phyloP scores from a whole-genome alignment of 2,888 invertebrate species.

The Heliothis peltigera region DNA sequence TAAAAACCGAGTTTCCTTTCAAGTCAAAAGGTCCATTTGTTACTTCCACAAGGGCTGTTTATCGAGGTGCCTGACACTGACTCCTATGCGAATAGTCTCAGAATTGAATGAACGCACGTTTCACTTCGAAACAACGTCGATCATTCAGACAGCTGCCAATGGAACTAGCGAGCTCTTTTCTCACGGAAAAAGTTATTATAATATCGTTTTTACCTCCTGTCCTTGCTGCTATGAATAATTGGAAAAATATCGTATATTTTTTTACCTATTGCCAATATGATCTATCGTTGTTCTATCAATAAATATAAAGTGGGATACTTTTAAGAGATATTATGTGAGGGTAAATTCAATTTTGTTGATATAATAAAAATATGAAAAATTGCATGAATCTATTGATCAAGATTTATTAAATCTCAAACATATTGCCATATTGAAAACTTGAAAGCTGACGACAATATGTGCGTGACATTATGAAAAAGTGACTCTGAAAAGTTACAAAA shows the following conservation, averaged over 20 bases:
- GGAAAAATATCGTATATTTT: too few relatives aligned
- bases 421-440: slow-evolving; percentile 21
- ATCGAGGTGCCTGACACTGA: slow-evolving; percentile 63
- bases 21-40: slow-evolving; percentile 68
- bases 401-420: slow-evolving; percentile 34
- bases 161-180: slow-evolving; percentile 78
- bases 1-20: slow-evolving; percentile 43
- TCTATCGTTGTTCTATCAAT: background rate
- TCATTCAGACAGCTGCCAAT: slow-evolving; percentile 83
- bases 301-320: background rate
- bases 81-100: slow-evolving; percentile 62
- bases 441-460: slow-evolving; percentile 6
- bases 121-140: slow-evolving; percentile 69
- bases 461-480: background rate
- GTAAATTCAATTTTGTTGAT: background rate
- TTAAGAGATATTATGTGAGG: background rate
- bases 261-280: too few relatives aligned
- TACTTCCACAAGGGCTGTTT: slow-evolving; percentile 65
- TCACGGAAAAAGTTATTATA: slow-evolving; percentile 70
- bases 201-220: background rate
- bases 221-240: too few relatives aligned
- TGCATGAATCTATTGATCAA: background rate
- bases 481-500: slow-evolving; percentile 26
- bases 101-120: slow-evolving; percentile 54
- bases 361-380: background rate